A percentile compares a stretch with the other conserved stretches of the same genome.
Conservation (phyloP, 2,113 vertebrate genomes). For the Thunnus thynnus region DNA sequence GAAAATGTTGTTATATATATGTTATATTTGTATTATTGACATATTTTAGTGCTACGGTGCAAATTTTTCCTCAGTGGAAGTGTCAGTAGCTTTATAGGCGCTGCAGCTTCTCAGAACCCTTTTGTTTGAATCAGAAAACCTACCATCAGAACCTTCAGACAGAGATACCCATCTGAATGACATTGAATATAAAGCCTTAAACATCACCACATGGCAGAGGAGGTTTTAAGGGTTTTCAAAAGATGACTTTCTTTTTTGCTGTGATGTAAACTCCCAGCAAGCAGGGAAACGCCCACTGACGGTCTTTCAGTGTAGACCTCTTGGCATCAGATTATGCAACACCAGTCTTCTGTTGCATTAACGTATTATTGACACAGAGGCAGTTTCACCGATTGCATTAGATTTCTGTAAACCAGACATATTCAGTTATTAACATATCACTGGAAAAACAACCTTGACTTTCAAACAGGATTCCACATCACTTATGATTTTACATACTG, state of each 20-base stretch:
- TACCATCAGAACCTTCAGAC: slow-evolving; percentile 37
- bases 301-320: slow-evolving; percentile 22
- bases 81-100: slow-evolving; percentile 44
- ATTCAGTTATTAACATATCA: neutral
- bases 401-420: neutral
- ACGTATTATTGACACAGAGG: slow-evolving; percentile 4
- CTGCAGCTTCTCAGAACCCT: slow-evolving; percentile 43
- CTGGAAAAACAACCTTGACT: neutral
- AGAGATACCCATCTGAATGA: slow-evolving; percentile 45
- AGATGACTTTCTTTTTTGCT: slow-evolving; percentile 13
- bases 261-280: slow-evolving; percentile 27
- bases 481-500: neutral
- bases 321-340: slow-evolving; percentile 16
- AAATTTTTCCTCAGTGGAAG: slow-evolving; percentile 47
- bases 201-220: slow-evolving; percentile 50
- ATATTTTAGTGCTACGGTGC: slow-evolving; percentile 70
- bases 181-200: slow-evolving; percentile 75
- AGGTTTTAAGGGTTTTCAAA: slow-evolving; percentile 44
- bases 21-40: slow-evolving; percentile 75
- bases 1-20: slow-evolving; percentile 64
- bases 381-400: slow-evolving; percentile 1
- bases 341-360: slow-evolving; percentile 8
- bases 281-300: slow-evolving; percentile 27
- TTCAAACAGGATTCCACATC: neutral
- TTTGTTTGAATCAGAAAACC: slow-evolving; percentile 48